These are phyloP conservation scores for Lanistes nyassanus DNA, from an alignment of 1,140 invertebrate species.

Conservation along the genomic window DNA sequence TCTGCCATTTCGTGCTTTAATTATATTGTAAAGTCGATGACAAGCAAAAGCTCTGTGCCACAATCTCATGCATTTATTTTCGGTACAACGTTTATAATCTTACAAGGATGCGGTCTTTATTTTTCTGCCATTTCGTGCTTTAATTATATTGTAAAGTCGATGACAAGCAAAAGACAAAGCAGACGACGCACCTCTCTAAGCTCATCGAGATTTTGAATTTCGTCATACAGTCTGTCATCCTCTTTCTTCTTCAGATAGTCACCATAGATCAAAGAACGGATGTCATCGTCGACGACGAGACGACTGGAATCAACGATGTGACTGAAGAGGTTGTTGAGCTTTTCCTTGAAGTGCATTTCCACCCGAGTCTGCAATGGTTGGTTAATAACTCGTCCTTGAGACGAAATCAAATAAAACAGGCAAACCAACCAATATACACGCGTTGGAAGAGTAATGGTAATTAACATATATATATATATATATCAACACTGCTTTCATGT, in stretches of 20 bases:
- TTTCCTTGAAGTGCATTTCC: conserved; percentile 64
- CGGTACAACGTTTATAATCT: no score
- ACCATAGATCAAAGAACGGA: conserved; percentile 87
- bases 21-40: no score
- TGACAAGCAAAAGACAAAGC: background rate
- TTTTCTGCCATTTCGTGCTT: no score
- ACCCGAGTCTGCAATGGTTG: conserved; percentile 45
- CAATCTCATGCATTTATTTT: no score
- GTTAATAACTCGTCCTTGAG: no score
- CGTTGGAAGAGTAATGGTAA: no score
- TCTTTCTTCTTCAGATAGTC: conserved; percentile 90
- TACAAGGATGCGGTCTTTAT: no score
- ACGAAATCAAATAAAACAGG: background rate
- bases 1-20: no score
- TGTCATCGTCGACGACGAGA: conserved; percentile 73
- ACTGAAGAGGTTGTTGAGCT: conserved; percentile 58
- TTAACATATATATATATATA: no score
- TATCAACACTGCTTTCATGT: no score
- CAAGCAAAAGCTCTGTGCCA: no score
- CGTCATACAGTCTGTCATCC: conserved; percentile 83
- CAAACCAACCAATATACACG: background rate
- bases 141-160: no score
- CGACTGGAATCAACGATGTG: conserved; percentile 55
- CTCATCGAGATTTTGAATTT: conserved; percentile 73
- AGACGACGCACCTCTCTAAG: conserved; percentile 74